Evolutionary conservation across 2,888 invertebrate species (phyloP).

Genomic region (Melieria omissa): DNA sequence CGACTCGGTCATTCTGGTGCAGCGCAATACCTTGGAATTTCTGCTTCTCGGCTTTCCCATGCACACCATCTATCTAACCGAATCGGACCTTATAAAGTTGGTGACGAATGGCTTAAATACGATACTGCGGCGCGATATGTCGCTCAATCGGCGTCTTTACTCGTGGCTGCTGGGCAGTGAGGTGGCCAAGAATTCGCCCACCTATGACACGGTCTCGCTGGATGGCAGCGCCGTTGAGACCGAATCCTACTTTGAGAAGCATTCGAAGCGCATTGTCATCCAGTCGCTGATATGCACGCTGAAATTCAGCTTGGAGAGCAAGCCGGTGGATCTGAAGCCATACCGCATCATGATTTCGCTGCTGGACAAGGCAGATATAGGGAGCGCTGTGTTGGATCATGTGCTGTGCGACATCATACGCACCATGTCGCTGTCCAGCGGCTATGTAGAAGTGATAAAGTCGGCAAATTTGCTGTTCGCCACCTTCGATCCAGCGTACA

Average conservation of each 20-base stretch:
- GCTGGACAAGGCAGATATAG: slow-evolving; percentile 88
- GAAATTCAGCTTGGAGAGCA: slow-evolving; percentile 69
- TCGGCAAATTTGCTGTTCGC: slow-evolving; percentile 86
- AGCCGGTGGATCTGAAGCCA: slow-evolving; percentile 74
- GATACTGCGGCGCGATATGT: slow-evolving; percentile 88
- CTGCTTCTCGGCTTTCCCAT: slow-evolving; percentile 85
- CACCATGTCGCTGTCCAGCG: slow-evolving; percentile 70
- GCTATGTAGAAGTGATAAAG: slow-evolving; percentile 78
- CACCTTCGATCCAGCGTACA: slow-evolving; percentile 84
- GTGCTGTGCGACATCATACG: slow-evolving; percentile 83
- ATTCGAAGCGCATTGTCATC: slow-evolving; percentile 76
- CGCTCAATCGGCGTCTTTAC: slow-evolving; percentile 84
- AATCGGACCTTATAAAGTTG: slow-evolving; percentile 77
- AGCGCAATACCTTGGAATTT: slow-evolving; percentile 86
- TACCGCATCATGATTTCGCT: slow-evolving; percentile 85
- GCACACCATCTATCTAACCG: slow-evolving; percentile 78
- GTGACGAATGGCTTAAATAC: slow-evolving; percentile 79
- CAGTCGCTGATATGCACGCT: slow-evolving; percentile 74
- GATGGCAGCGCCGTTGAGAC: slow-evolving; percentile 41
- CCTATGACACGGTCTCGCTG: slow-evolving; percentile 53
- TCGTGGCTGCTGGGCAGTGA: slow-evolving; percentile 85
- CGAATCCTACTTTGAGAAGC: slow-evolving; percentile 73
- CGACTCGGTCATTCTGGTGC: slow-evolving; percentile 83
- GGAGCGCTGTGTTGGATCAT: slow-evolving; percentile 79
- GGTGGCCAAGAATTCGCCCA: slow-evolving; percentile 68